Percentiles rank a stretch among this genome's conserved stretches.
Evolutionary conservation across 1,140 invertebrate genomes (phyloP).

Genomic region (Heliothis subflexa): DNA sequence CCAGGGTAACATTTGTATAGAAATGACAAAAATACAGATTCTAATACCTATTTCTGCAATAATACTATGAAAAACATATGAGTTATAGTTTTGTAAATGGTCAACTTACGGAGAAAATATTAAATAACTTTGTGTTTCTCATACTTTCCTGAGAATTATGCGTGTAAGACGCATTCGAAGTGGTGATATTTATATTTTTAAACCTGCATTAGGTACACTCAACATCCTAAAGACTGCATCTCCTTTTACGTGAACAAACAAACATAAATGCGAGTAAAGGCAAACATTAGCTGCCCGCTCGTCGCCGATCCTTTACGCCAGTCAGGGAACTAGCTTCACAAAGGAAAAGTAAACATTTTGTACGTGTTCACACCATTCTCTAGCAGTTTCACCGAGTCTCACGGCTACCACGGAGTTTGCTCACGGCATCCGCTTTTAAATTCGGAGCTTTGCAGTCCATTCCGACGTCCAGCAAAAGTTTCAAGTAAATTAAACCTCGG

Average conservation of each 20-base stretch:
- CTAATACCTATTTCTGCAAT: no score
- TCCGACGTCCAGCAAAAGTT: slow-evolving; percentile 31
- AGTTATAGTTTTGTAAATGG: no score
- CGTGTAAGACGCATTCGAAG: neutral
- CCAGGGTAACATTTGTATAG: neutral
- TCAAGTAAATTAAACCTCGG: slow-evolving; percentile 41
- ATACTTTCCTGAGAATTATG: neutral
- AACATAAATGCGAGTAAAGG: slow-evolving; percentile 27
- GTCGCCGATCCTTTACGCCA: slow-evolving; percentile 31
- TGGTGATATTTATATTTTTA: neutral
- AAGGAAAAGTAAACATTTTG: slow-evolving; percentile 60
- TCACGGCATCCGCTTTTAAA: slow-evolving; percentile 44
- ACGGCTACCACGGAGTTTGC: slow-evolving; percentile 54
- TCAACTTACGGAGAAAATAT: no score
- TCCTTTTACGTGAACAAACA: slow-evolving; percentile 31
- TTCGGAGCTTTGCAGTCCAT: slow-evolving; percentile 46
- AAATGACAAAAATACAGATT: neutral
- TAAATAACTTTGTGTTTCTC: no score
- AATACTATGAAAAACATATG: no score
- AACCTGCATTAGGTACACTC: neutral
- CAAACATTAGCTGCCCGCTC: slow-evolving; percentile 25
- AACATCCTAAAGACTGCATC: slow-evolving; percentile 19
- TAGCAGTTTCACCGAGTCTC: slow-evolving; percentile 54
- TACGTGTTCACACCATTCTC: slow-evolving; percentile 58
- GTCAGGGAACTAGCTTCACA: slow-evolving; percentile 48